Conservation (phyloP, 2,888 invertebrate species). For the Andrena flavipes region DNA sequence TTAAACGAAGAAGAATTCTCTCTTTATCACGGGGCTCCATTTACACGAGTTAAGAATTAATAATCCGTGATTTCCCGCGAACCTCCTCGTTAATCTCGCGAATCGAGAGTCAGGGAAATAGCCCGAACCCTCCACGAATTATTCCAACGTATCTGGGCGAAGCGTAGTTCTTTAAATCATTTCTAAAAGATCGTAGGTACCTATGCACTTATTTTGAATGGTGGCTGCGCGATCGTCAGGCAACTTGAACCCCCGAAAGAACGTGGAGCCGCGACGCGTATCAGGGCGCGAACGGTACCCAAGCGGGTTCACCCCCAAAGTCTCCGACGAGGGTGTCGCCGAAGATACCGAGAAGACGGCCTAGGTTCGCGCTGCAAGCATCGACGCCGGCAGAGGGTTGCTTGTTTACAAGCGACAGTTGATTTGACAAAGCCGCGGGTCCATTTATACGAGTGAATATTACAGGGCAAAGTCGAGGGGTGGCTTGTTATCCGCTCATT, state of each 20-base stretch:
- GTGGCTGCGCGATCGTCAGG: too few species aligned
- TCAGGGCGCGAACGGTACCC: not conserved
- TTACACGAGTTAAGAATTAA: constrained; percentile 39
- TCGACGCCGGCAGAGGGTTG: constrained; percentile 63
- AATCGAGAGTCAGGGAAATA: constrained; percentile 19
- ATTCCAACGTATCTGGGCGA: constrained; percentile 13
- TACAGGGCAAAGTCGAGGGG: constrained; percentile 82
- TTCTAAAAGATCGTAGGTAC: too few species aligned
- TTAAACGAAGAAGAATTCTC: constrained; percentile 34
- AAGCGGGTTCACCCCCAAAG: not conserved
- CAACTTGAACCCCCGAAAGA: not conserved
- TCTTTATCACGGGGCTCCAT: not conserved
- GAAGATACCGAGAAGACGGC: constrained; percentile 51
- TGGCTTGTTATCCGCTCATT: constrained; percentile 85
- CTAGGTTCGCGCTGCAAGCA: constrained; percentile 54
- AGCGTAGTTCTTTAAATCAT: not conserved
- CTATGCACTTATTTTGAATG: too few species aligned
- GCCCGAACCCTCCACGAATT: constrained; percentile 21
- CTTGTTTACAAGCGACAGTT: constrained; percentile 82
- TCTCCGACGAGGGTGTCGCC: constrained; percentile 32
- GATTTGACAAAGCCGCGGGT: constrained; percentile 84
- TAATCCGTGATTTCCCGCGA: constrained; percentile 40
- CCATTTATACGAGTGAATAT: constrained; percentile 84
- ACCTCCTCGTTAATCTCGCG: constrained; percentile 46
- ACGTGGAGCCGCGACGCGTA: not conserved